Base-by-base conservation (phyloP, 2,888 invertebrate genomes). In the Drosophila pegasa region DNA sequence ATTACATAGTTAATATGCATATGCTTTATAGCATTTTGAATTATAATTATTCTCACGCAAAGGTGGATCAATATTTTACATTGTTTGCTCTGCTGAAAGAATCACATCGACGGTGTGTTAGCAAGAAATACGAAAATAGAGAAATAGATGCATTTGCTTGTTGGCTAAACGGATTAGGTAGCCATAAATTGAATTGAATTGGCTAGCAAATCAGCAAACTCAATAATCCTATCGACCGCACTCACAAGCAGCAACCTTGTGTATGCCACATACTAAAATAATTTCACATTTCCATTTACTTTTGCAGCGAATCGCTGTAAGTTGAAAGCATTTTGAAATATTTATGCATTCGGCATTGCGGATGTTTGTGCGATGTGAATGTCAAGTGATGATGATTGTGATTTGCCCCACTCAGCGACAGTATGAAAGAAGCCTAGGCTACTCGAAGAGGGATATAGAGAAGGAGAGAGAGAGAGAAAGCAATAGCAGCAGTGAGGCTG, bases 271-370 rank as follows among this genome's bases (percentile, higher is more conserved):
- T 50, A 45, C 56, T 47, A 54, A 57, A 55, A 55, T 64, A 38
- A 65, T 65, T 65, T 57, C 38, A 61, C 43, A 62, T 80, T 69
- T 51, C 48, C 61, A 60, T 62, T 45, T 57, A 61, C 41, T 71
- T 45, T 20, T 48, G 25, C 50, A 35, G 45, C 64, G 61, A 76
- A 66, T 69, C 64, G 61, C 59, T 50, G 69, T 51, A 38, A 67
- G 62, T 69, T 64, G 56, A 78, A 75, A 84, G 78, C 78, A 75
- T 87, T 70, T 78, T 83, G 70, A 83, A 83, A 88, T 88, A 83
- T 83, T 88, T 84, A 83, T 88, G 87, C 69, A 70, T 55, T 63
- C 78, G 55, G 81, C 83, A 84, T 64, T 84, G 83, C 83, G 89
- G 89, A 80, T 75, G 68, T 76, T 71, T 61, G 45, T 33, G 20